Evolutionary conservation across 2,797 vertebrate species (phyloP).

Genomic region (Xyrichtys novacula): DNA sequence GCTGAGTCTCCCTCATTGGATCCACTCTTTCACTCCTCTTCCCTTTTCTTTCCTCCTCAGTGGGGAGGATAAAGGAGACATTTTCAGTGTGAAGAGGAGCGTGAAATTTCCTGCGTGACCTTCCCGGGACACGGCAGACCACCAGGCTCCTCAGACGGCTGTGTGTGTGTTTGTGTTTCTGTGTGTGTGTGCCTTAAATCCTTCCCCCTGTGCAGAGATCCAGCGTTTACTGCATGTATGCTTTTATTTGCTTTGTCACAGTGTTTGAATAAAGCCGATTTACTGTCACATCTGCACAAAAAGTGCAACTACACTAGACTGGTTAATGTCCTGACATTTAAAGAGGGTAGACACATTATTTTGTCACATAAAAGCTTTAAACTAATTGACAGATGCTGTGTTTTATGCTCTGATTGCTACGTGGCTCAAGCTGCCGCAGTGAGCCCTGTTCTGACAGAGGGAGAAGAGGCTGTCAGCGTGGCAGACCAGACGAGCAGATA

Average conservation of each 20-base stretch:
- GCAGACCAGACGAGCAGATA: conserved; percentile 27
- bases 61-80: conserved; percentile 70
- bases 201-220: not conserved
- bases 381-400: conserved; percentile 1
- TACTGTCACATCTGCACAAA: not conserved
- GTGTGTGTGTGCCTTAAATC: conserved; percentile 30
- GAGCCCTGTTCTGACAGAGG: conserved; percentile 6
- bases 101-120: conserved; percentile 76
- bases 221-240: conserved; percentile 19
- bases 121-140: conserved; percentile 64
- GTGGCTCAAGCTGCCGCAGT: conserved; percentile 14
- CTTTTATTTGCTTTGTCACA: conserved; percentile 37
- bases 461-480: conserved; percentile 21
- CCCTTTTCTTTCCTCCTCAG: conserved; percentile 41
- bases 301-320: conserved; percentile 14
- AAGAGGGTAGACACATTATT: conserved; percentile 8
- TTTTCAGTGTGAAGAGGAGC: conserved; percentile 76
- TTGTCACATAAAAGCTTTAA: conserved; percentile 1
- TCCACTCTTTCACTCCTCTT: conserved; percentile 51
- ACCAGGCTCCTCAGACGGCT: conserved; percentile 60
- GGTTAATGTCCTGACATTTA: conserved; percentile 5
- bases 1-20: conserved; percentile 4
- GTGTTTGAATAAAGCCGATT: conserved; percentile 12
- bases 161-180: conserved; percentile 36
- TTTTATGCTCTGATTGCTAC: not conserved